Base-by-base conservation (phyloP, 1,140 invertebrate species). In the Cardiocondyla obscurior region DNA sequence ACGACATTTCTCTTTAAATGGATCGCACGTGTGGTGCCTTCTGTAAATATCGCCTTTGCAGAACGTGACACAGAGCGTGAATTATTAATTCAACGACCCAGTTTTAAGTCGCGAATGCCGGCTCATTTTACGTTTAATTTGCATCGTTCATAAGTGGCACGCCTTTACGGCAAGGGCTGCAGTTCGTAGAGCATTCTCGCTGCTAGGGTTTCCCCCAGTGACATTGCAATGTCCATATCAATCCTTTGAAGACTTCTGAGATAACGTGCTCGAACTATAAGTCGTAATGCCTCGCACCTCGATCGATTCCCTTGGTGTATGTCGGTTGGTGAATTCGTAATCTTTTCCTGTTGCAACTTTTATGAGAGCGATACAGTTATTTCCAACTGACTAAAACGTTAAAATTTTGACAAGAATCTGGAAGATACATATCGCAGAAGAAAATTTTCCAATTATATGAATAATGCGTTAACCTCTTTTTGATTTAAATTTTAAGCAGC, bases 121-220 rank as follows among this genome's bases (percentile, higher is more conserved):
- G 62, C 55, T 69, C 30, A 79, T 79, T 69, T 69, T 79, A 69
- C 16, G 46, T 36, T 67, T 76, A 79, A 79, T 79, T 79, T 79
- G 74, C 62, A 79, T 79, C 28, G n/a, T 33, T 79, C 62, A 42
- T 42, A 62, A n/a, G 22, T 53, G 16, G 46, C 42, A 42, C 28
- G 55, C 10, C 30, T 69, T n/a, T 42, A 12, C 16, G 42, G 44
- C 30, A 49, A 39, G 16, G 25, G 16, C 22, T 39, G 19, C 12
- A 42, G 6, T n/a, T 49, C 46, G 22, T 42, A 62, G 33, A 69
- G 46, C 6, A 36, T 36, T 69, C 28, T 19, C 12, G 46, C 25
- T n/a, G 4, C 7, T 76, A 49, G 12, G 60, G 42, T 62, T 79
- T 28, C 42, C 49, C 25, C 22, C 39, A 67, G 53, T 77, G 44